Evolutionary conservation across 2,797 vertebrate species (phyloP), one percentile per base, ranked within the genome.

Genomic region (Phoxinus dragarum): DNA sequence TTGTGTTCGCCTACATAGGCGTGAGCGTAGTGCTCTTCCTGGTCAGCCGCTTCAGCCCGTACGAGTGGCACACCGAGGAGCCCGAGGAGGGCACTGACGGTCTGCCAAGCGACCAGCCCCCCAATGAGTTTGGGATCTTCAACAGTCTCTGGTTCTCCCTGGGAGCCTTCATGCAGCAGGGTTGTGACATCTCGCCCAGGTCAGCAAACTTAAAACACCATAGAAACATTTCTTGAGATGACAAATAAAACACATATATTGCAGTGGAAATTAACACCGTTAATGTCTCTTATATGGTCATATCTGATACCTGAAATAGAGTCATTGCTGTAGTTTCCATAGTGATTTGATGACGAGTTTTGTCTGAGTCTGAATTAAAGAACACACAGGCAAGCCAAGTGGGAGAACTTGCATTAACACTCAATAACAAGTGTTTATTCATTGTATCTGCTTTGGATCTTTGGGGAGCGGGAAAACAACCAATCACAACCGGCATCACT

Each of bases 101-200:
- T 90, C 93, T 92, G 83, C 98, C 97, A 86, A 97, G 96, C 17
- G 98, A 99, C 93, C 98, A 99, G 90, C 98, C 98, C 85, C 98
- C 98, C 90, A 99, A 99, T 69, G 98, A 99, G 91, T 99, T 99
- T 88, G 98, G 98, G 90, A 99, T 99, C 95, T 99, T 99, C 94
- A 99, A 99, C 96, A 99, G 98, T 89, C 97, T 99, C 89, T 99
- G 98, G 98, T 99, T 99, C 94, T 99, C 98, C 78, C 96, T 99
- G 92, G 98, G 98, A 93, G 98, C 98, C 86, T 99, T 99, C 93
- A 99, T 99, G 98, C 98, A 99, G 90, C 98, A 99, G 94, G 98
- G 98, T 94, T 99, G 98, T 89, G 98, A 99, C 94, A 99, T 99
- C 94, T 99, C 98, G 66, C 98, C 98, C 90, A 97, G 98, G 98